Evolutionary conservation across 2,113 vertebrate species (phyloP).

Genomic region (Hyperoodon ampullatus): DNA sequence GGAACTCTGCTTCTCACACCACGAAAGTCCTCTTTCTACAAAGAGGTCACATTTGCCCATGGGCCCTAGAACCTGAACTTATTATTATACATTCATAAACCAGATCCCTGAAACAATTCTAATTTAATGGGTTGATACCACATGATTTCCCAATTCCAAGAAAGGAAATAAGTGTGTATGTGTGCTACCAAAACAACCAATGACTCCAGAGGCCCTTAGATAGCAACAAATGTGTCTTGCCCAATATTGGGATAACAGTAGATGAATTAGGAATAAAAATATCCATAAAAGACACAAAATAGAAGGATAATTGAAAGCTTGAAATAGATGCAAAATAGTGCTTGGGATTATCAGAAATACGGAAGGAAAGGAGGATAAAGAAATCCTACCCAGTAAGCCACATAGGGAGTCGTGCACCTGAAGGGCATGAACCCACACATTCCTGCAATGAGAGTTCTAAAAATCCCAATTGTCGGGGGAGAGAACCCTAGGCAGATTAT

Average conservation of each 20-base stretch:
- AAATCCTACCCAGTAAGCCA: neutral
- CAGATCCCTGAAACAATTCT: neutral
- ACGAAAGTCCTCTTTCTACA: neutral
- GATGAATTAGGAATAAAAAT: constrained; percentile 37
- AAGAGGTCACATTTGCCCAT: neutral
- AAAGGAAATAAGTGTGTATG: neutral
- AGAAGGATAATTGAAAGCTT: neutral
- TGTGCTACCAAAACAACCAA: neutral
- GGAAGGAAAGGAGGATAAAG: neutral
- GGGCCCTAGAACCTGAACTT: neutral
- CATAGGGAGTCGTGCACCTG: neutral
- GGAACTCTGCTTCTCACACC: neutral
- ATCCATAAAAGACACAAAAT: neutral
- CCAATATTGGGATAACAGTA: neutral
- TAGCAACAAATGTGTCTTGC: neutral
- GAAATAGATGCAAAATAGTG: neutral
- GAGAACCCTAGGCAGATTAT: neutral
- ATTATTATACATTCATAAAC: neutral
- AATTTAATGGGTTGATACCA: constrained; percentile 3
- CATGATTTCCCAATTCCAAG: constrained; percentile 36
- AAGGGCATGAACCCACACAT: neutral
- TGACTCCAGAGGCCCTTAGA: neutral
- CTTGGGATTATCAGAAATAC: neutral
- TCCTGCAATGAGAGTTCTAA: neutral
- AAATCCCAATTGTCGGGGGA: neutral